Base-by-base conservation (phyloP, 2,888 invertebrate genomes). In the Tyria jacobaeae region DNA sequence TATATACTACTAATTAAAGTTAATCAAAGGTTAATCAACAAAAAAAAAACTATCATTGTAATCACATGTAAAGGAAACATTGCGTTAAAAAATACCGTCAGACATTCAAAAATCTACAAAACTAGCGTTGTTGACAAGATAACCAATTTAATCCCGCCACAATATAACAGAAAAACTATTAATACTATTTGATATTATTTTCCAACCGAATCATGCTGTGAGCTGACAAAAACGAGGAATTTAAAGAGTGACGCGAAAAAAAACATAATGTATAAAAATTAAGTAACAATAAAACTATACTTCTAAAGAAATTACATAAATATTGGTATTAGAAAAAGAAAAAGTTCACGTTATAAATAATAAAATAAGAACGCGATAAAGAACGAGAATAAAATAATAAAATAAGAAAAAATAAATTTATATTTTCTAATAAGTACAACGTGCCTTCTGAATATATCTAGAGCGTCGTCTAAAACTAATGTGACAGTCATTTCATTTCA, bases 141-240 rank as follows among this genome's bases (percentile, higher is more conserved):
- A 15, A 51, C 12, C 21, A 53, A 41, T 54, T 25, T 25, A 27
- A 24, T 17, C 12, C 4, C 10, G 12, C 25, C 25, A 51, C 15
- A 1, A 51, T 17, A 31, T 31, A 7, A 15, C 14, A 21, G 15
- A 24, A 35, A 51, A 35, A 24, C 34, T 7, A 35, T 0, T 15
- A 35, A 14, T 47, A 24, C 51, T 21, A 24, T 27, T 51, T 51
- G 35, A 51, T n/a, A n/a, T n/a, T n/a, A n/a, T n/a, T 51, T 51
- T 51, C 51, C 53, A n/a, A 39, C n/a, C 12, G 44, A n/a, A n/a
- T 12, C 21, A 12, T 44, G 44, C 17, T 44, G 21, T 35, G 39
- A 53, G 24, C 25, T 25, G 37, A 39, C 24, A 39, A 39, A 37
- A 39, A 53, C 53, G 12, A 21, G 5, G 0, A 39, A 37, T 2